Evolutionary conservation across 2,888 invertebrate genomes (phyloP).

Genomic region (Alloscopus bannaensis): DNA sequence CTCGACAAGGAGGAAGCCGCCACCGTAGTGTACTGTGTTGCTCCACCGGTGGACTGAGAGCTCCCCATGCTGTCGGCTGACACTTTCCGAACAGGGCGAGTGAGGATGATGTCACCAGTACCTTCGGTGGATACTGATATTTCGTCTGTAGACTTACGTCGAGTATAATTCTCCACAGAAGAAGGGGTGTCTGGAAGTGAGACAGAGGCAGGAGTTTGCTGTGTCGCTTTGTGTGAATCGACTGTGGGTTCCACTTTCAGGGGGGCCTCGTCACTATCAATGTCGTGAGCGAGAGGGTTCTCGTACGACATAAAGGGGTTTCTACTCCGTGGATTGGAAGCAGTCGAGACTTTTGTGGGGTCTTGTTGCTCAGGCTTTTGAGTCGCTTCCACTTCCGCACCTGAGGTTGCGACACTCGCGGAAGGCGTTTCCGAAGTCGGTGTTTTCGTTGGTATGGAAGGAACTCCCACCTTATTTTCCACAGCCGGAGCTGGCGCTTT

Average conservation of each 20-base stretch:
- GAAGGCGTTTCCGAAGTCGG: not conserved
- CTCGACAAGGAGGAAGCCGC: slow-evolving; percentile 38
- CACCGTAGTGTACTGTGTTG: slow-evolving; percentile 38
- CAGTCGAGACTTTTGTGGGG: not conserved
- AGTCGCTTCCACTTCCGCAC: not conserved
- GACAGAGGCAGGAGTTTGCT: too few relatives aligned
- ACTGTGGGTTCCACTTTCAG: too few relatives aligned
- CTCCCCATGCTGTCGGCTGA: not conserved
- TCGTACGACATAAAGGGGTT: slow-evolving; percentile 61
- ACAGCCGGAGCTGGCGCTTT: slow-evolving; percentile 37
- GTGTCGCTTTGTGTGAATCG: too few relatives aligned
- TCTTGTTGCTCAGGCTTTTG: not conserved
- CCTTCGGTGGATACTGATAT: too few relatives aligned
- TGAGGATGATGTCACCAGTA: too few relatives aligned
- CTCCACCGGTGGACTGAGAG: not conserved
- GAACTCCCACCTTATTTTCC: slow-evolving; percentile 5
- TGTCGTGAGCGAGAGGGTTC: slow-evolving; percentile 53
- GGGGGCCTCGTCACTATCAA: slow-evolving; percentile 40
- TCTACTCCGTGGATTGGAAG: slow-evolving; percentile 40
- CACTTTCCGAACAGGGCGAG: too few relatives aligned
- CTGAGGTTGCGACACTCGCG: too few relatives aligned
- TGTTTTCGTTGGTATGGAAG: not conserved
- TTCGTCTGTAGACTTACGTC: too few relatives aligned
- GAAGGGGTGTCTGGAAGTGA: too few relatives aligned
- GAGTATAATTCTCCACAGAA: too few relatives aligned